A percentile compares a stretch with the other conserved stretches of the same genome.
These are phyloP conservation scores for Caenorhabditis zanzibari DNA, from an alignment of 2,888 invertebrate species.

Conservation along the genomic window DNA sequence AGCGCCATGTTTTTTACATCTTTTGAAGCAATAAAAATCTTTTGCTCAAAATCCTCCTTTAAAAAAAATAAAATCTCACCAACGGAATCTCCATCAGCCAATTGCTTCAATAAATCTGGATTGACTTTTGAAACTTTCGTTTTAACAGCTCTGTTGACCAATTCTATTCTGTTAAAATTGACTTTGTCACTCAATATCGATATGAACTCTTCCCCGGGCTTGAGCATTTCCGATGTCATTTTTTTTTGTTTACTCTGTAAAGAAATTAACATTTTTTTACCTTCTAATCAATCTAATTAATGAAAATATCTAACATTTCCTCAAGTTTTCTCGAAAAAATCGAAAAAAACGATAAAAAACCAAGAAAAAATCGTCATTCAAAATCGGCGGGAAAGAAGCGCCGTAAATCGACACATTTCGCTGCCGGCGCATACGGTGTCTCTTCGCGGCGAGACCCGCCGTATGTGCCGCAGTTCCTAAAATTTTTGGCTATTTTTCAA, in stretches of 20 bases:
- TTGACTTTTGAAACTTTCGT: conserved; percentile 26
- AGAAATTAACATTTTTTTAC: no score
- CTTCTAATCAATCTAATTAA: no score
- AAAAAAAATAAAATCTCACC: conserved; percentile 24
- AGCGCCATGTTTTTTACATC: no score
- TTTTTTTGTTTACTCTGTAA: no score
- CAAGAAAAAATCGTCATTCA: neutral
- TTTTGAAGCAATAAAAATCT: no score
- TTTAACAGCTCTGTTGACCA: conserved; percentile 9
- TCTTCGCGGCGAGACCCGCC: conserved; percentile 57
- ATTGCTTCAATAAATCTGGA: conserved; percentile 25
- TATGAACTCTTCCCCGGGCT: neutral
- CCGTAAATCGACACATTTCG: conserved; percentile 61
- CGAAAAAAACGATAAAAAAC: neutral
- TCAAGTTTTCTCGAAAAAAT: neutral
- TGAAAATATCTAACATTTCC: neutral
- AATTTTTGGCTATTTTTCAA: conserved; percentile 45
- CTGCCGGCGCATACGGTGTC: conserved; percentile 25
- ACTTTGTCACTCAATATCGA: conserved; percentile 10
- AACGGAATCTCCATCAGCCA: conserved; percentile 15
- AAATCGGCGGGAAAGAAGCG: conserved; percentile 6
- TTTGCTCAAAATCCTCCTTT: no score
- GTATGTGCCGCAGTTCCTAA: conserved; percentile 52
- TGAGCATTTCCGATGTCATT: neutral
- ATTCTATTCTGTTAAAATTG: conserved; percentile 29